phyloP scores from a whole-genome alignment of 2,797 vertebrate species.

The Xenops minutus region DNA sequence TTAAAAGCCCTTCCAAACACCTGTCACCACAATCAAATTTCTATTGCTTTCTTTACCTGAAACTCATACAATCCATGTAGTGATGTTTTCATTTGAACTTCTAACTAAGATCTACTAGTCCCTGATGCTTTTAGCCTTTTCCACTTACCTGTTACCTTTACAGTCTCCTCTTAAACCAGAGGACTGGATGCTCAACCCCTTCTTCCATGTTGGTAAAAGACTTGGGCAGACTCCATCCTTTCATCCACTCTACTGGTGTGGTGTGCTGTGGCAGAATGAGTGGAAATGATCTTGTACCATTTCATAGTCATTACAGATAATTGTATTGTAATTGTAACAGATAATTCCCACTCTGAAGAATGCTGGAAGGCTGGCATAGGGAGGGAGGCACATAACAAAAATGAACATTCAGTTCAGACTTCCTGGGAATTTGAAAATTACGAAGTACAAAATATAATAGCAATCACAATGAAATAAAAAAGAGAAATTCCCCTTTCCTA shows the following conservation, averaged over 20 bases:
- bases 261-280: neutral
- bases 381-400: neutral
- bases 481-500: neutral
- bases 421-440: neutral
- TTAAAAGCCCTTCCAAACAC: neutral
- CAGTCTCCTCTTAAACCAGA: neutral
- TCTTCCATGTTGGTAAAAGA: neutral
- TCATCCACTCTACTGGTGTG: neutral
- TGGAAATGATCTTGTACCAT: neutral
- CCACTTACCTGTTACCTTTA: neutral
- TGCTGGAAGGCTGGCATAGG: neutral
- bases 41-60: neutral
- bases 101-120: neutral
- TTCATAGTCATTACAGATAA: neutral
- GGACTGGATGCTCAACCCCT: neutral
- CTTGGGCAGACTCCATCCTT: neutral
- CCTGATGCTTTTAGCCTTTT: neutral
- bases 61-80: neutral
- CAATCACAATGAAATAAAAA: neutral
- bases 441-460: neutral
- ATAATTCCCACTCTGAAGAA: neutral
- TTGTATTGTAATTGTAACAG: too few relatives aligned
- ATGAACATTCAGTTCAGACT: neutral
- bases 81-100: neutral
- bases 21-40: neutral